Evolutionary conservation across 2,797 vertebrate species (phyloP), one percentile per base, ranked within the genome.

Genomic region (Octomys mimax): DNA sequence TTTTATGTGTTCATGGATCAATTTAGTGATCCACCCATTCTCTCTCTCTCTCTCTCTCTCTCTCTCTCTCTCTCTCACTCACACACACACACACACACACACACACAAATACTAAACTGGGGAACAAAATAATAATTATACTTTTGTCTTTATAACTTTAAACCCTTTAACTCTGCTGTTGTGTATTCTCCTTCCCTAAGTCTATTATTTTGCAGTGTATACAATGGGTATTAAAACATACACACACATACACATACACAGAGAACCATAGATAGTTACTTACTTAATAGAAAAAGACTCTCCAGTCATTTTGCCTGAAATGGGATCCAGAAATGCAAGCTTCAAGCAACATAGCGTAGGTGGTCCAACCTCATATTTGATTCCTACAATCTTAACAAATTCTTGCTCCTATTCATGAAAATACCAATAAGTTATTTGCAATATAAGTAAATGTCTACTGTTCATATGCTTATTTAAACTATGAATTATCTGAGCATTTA

Each of bases 221-320:
- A 91, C 16, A 87, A 46, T n/a, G 64, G 33, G 49, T 49, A 92
- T 93, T 95, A 89, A 92, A 73, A 70, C n/a, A 89, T 16, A 83
- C 6, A 92, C 9, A 92, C 3, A 81, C 5, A 84, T 33, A 59
- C 10, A 92, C 39, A 73, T 21, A 92, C 28, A 75, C 24, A 73
- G 26, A 91, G 3, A 89, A 31, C 4, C 70, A 89, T 9, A 95
- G 13, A 57, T 22, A 97, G 57, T 33, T 89, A 97, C 99, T 99
- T 97, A 99, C 99, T 99, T 99, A 98, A 99, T 99, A 89, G 99
- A 99, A 99, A 99, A 99, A 92, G 99, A 99, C 91, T 99, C 99
- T 94, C 99, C 99, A 73, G 99, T 99, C 99, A 99, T 99, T 98
- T 99, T 99, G 98, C 99, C 99, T 97, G 99, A 99, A 98, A 99